Percentiles rank a stretch among this genome's conserved stretches.
Conservation (phyloP, 2,888 invertebrate genomes). For the Ctena decussata region DNA sequence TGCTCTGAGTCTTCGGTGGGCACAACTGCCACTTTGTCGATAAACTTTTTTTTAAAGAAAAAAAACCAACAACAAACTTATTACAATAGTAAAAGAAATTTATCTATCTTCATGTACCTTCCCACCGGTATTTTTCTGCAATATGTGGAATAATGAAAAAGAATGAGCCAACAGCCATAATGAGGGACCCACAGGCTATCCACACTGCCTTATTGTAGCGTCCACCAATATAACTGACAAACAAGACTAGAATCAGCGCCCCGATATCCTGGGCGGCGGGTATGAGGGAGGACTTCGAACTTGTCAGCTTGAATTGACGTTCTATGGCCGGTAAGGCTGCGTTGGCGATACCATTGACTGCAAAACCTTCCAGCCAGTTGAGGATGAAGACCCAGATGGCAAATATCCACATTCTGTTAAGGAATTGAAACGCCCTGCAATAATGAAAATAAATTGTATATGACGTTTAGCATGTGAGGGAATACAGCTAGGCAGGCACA, state of each 20-base stretch:
- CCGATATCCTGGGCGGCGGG: conserved; percentile 68
- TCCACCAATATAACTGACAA: conserved; percentile 72
- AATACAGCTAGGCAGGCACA: too few species aligned
- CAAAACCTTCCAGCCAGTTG: conserved; percentile 74
- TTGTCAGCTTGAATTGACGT: conserved; percentile 69
- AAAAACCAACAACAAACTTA: too few species aligned
- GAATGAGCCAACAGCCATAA: conserved; percentile 75
- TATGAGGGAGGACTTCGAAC: conserved; percentile 66
- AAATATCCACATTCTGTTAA: conserved; percentile 67
- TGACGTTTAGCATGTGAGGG: too few species aligned
- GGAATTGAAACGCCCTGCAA: conserved; percentile 62
- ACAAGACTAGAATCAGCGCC: conserved; percentile 67
- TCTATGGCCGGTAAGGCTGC: conserved; percentile 72
- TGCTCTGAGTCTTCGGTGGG: too few species aligned
- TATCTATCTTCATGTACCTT: not conserved
- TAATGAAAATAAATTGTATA: not conserved
- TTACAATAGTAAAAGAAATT: not conserved
- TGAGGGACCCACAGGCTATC: conserved; percentile 69
- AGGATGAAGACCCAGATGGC: conserved; percentile 67
- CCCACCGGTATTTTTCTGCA: conserved; percentile 55
- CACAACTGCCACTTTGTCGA: too few species aligned
- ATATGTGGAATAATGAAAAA: conserved; percentile 75
- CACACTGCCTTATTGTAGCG: conserved; percentile 68
- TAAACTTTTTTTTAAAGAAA: too few species aligned
- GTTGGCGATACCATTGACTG: conserved; percentile 74